A percentile compares a stretch with the other conserved stretches of the same genome.
These are phyloP conservation scores for Strix aluco DNA, from an alignment of 2,113 vertebrate species.

Conservation along the genomic window DNA sequence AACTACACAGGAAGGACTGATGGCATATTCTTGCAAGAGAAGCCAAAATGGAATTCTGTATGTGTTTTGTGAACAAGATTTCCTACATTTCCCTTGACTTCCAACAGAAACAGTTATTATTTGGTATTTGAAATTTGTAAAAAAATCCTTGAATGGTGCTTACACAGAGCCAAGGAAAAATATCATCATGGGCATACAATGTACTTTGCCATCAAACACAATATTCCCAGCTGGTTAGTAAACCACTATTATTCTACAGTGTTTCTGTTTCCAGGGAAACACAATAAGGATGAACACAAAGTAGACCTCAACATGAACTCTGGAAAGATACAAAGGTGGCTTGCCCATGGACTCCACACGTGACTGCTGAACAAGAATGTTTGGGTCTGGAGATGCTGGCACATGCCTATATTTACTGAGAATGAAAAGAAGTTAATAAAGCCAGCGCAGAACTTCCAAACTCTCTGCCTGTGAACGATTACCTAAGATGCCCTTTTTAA, in stretches of 20 bases:
- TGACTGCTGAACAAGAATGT: not conserved
- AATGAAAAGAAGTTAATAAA: conserved; percentile 26
- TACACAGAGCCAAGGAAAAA: not conserved
- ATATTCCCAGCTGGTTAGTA: conserved; percentile 21
- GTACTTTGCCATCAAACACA: not conserved
- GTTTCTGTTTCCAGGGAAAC: conserved; percentile 56
- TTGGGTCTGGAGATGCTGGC: conserved; percentile 26
- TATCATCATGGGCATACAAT: not conserved
- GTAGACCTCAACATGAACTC: conserved; percentile 33
- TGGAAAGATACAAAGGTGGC: conserved; percentile 52
- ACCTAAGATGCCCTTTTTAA: not conserved
- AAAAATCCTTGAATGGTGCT: not conserved
- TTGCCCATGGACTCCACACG: not conserved
- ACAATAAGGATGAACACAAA: conserved; percentile 36
- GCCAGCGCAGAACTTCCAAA: not conserved
- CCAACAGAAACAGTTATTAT: not conserved
- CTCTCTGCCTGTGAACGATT: not conserved
- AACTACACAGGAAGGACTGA: not conserved
- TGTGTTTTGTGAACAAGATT: not conserved
- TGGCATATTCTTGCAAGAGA: not conserved
- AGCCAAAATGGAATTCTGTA: not conserved
- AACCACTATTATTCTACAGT: not conserved
- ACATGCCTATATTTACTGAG: conserved; percentile 44
- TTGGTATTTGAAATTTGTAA: not conserved
- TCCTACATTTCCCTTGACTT: not conserved